These are phyloP conservation scores for Mimumesa dahlbomi DNA, from an alignment of 2,888 invertebrate genomes.

Conservation along the genomic window DNA sequence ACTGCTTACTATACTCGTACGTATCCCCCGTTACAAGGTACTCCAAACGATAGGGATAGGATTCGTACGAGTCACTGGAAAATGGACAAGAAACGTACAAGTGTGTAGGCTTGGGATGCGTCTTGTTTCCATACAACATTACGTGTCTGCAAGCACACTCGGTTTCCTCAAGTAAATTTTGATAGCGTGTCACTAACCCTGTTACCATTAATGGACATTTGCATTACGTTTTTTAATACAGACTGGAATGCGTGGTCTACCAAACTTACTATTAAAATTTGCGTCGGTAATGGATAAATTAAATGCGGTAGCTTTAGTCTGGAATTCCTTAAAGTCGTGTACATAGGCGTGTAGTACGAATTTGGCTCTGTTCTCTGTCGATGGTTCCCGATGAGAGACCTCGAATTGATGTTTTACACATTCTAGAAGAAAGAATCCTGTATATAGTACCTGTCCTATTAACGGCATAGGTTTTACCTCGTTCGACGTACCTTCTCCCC, in stretches of 20 bases:
- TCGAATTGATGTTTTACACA: conserved; percentile 69
- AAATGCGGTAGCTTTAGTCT: conserved; percentile 69
- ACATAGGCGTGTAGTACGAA: conserved; percentile 71
- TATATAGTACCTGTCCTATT: neutral
- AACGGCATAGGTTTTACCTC: neutral
- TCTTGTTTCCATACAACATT: conserved; percentile 55
- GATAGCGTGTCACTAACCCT: conserved; percentile 73
- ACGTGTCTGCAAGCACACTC: conserved; percentile 67
- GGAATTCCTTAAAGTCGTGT: conserved; percentile 40
- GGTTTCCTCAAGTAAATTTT: conserved; percentile 61
- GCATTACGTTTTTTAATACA: no score
- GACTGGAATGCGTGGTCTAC: no score
- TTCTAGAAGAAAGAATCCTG: conserved; percentile 50
- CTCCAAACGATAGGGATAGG: conserved; percentile 68
- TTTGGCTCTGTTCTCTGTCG: conserved; percentile 53
- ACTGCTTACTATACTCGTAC: conserved; percentile 71
- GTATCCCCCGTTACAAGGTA: conserved; percentile 61
- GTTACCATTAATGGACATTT: neutral
- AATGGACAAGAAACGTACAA: conserved; percentile 74
- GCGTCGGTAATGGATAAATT: conserved; percentile 71
- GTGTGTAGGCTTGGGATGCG: conserved; percentile 45
- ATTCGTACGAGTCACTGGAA: conserved; percentile 64
- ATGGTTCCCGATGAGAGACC: conserved; percentile 53
- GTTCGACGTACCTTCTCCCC: conserved; percentile 62
- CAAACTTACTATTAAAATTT: conserved; percentile 71